phyloP scores from a whole-genome alignment of 2,113 vertebrate species.

The Phalacrocorax pelagicus region DNA sequence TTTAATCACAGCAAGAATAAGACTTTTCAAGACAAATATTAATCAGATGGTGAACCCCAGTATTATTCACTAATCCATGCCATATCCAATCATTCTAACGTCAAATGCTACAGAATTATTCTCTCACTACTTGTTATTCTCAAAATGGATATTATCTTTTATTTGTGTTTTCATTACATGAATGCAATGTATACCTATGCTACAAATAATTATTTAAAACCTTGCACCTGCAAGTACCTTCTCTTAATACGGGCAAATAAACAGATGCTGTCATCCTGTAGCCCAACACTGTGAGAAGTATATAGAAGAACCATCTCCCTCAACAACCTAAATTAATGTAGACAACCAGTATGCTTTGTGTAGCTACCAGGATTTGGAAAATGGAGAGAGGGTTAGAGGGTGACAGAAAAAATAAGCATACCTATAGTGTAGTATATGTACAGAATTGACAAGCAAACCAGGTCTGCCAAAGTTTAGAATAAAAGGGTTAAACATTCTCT shows the following conservation, averaged over 20 bases:
- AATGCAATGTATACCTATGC: background rate
- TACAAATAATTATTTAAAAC: background rate
- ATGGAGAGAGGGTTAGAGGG: background rate
- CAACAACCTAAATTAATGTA: background rate
- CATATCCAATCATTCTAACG: background rate
- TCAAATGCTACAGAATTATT: background rate
- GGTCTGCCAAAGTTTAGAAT: background rate
- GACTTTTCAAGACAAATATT: background rate
- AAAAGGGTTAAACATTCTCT: background rate
- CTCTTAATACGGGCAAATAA: background rate
- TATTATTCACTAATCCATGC: background rate
- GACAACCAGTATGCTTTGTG: background rate
- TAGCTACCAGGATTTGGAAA: background rate
- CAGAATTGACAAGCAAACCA: background rate
- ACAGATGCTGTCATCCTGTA: background rate
- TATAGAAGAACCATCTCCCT: background rate
- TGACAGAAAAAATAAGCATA: background rate
- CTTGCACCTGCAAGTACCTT: background rate
- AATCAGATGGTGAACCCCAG: background rate
- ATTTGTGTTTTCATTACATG: background rate
- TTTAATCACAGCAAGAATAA: background rate
- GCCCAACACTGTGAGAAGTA: background rate
- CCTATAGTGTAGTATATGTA: background rate
- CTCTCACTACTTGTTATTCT: background rate
- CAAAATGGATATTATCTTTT: background rate